Conservation (phyloP, 2,888 invertebrate genomes). For the Cloeon dipterum region DNA sequence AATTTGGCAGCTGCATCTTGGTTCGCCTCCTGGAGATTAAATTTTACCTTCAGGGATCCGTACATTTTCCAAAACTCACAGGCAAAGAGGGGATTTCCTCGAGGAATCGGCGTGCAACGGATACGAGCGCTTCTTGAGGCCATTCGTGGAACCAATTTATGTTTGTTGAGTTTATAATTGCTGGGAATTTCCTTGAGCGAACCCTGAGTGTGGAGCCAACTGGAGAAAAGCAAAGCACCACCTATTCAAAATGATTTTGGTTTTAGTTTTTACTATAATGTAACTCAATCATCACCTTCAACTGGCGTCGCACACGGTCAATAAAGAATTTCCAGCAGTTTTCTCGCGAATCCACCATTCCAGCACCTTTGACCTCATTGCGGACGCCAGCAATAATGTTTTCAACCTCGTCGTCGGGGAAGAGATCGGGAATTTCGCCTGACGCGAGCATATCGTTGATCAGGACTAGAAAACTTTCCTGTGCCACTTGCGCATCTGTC, state of each 20-base stretch:
- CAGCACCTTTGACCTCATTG: slow-evolving; percentile 67
- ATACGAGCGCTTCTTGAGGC: slow-evolving; percentile 91
- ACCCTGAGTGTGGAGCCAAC: slow-evolving; percentile 85
- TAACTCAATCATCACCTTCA: no score
- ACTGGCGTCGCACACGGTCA: slow-evolving; percentile 71
- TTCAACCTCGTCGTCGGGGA: slow-evolving; percentile 89
- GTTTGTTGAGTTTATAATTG: slow-evolving; percentile 81
- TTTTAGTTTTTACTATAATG: no score
- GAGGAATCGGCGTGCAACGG: slow-evolving; percentile 75
- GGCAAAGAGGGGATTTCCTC: slow-evolving; percentile 56
- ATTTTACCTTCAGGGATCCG: no score
- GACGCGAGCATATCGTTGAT: slow-evolving; percentile 91
- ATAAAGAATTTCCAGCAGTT: slow-evolving; percentile 97
- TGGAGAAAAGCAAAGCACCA: slow-evolving; percentile 93
- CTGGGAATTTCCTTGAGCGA: slow-evolving; percentile 84
- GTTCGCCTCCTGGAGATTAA: slow-evolving; percentile 36
- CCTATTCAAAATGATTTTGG: no score
- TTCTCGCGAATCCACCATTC: slow-evolving; percentile 76
- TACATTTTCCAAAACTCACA: no score
- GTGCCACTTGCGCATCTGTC: slow-evolving; percentile 93
- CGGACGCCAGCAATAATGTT: slow-evolving; percentile 72
- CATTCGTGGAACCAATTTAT: slow-evolving; percentile 99
- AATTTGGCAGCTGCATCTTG: slow-evolving; percentile 73
- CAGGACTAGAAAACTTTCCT: slow-evolving; percentile 82
- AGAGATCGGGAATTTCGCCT: slow-evolving; percentile 87